A percentile compares a stretch with the other conserved stretches of the same genome.
These are phyloP conservation scores for Alosa sapidissima DNA, from an alignment of 2,797 vertebrate genomes.

Conservation along the genomic window DNA sequence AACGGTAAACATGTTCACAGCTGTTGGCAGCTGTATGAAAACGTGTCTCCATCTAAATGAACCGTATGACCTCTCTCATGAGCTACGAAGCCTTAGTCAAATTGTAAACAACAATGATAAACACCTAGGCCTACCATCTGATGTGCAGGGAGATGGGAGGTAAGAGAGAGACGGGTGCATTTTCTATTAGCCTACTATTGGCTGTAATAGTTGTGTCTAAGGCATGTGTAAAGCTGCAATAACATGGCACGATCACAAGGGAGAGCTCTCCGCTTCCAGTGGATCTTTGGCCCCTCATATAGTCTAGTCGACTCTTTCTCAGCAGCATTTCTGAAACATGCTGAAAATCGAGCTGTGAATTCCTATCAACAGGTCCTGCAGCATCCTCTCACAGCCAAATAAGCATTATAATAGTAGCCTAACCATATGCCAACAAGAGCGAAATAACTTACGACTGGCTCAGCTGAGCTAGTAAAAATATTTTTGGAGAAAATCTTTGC, in stretches of 20 bases:
- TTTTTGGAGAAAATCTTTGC: no score
- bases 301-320: background rate
- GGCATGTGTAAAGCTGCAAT: slow-evolving; percentile 34
- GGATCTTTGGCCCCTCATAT: background rate
- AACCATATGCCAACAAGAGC: no score
- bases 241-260: slow-evolving; percentile 48
- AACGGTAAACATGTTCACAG: background rate
- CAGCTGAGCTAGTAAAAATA: no score
- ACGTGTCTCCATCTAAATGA: background rate
- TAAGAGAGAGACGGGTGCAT: background rate
- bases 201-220: background rate
- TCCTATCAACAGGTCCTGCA: background rate
- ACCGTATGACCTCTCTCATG: background rate
- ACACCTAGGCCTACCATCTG: background rate
- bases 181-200: background rate
- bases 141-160: background rate
- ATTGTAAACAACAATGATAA: background rate
- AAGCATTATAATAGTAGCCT: background rate
- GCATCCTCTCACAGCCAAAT: background rate
- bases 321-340: background rate
- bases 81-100: background rate
- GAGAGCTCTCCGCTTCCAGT: slow-evolving; percentile 46
- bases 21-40: background rate
- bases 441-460: no score
- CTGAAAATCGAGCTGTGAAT: background rate